These are phyloP conservation scores for Thalassarche chlororhynchos DNA, from an alignment of 2,113 vertebrate species.

Conservation along the genomic window DNA sequence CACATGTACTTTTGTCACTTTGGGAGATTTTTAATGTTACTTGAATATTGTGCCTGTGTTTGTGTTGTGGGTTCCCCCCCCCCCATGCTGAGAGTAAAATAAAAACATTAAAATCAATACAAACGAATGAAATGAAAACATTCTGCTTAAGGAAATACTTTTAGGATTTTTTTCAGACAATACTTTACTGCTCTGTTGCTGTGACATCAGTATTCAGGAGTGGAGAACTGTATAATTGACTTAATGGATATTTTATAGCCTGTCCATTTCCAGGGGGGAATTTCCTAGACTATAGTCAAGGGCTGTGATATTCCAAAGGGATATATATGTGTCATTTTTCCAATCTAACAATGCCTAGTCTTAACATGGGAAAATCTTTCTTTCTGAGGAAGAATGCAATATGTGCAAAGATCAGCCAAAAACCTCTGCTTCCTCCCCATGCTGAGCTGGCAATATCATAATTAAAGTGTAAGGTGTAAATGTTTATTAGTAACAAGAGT, in stretches of 20 bases:
- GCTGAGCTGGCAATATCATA: background rate
- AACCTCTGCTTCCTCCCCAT: background rate
- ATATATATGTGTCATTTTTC: background rate
- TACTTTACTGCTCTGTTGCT: background rate
- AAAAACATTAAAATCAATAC: background rate
- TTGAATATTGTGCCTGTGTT: background rate
- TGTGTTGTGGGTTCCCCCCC: background rate
- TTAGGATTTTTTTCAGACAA: background rate
- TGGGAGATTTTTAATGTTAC: background rate
- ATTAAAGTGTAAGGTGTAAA: background rate
- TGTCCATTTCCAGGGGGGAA: background rate
- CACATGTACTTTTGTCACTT: background rate
- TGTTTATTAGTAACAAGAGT: background rate
- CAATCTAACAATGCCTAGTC: background rate
- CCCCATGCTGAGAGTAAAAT: background rate
- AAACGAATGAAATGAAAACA: background rate
- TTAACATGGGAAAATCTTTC: background rate
- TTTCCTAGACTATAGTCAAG: background rate
- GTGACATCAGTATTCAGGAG: background rate
- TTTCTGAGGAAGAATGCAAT: background rate
- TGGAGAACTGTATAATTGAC: background rate
- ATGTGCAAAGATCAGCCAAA: background rate
- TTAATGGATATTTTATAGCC: background rate
- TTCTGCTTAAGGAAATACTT: background rate
- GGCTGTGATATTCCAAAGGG: background rate